Conservation (phyloP, 2,888 invertebrate species). For the Drosophila peninsularis region DNA sequence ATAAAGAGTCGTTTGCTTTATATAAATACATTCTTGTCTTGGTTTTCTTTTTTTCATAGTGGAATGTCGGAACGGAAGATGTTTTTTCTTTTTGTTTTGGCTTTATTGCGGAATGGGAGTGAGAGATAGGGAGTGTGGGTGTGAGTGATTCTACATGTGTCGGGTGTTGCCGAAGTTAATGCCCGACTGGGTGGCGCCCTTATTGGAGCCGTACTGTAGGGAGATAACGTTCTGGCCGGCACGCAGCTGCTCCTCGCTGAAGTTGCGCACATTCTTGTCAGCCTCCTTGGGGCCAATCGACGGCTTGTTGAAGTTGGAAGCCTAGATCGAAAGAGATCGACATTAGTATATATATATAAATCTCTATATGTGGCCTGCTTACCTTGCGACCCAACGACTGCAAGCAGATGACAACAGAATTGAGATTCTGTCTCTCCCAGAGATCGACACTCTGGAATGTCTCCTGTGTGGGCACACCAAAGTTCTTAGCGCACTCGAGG, state of each 20-base stretch:
- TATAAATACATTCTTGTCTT: slow-evolving; percentile 44
- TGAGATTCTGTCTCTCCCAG: slow-evolving; percentile 98
- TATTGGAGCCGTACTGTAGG: slow-evolving; percentile 98
- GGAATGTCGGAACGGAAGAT: slow-evolving; percentile 53
- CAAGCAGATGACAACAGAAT: slow-evolving; percentile 97
- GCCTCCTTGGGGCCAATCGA: slow-evolving; percentile 98
- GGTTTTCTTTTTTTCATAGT: slow-evolving; percentile 6
- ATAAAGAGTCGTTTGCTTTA: slow-evolving; percentile 41
- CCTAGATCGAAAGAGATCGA: slow-evolving; percentile 85
- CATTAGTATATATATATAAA: background rate
- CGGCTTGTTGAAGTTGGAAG: slow-evolving; percentile 92
- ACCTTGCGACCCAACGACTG: slow-evolving; percentile 98
- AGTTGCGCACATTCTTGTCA: slow-evolving; percentile 96
- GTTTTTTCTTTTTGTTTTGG: slow-evolving; percentile 52
- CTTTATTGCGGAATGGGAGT: slow-evolving; percentile 67
- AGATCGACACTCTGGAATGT: slow-evolving; percentile 99
- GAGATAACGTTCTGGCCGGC: slow-evolving; percentile 97
- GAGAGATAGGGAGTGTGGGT: slow-evolving; percentile 12
- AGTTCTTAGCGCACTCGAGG: slow-evolving; percentile 91
- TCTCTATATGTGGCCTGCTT: slow-evolving; percentile 31
- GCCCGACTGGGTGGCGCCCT: slow-evolving; percentile 98
- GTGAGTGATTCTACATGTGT: slow-evolving; percentile 91
- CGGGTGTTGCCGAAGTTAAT: slow-evolving; percentile 98
- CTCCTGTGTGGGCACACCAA: slow-evolving; percentile 97
- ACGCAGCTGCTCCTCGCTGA: slow-evolving; percentile 96